These are phyloP conservation scores for Thecocarcelia acutangulata DNA, from an alignment of 2,888 invertebrate genomes.

Conservation along the genomic window DNA sequence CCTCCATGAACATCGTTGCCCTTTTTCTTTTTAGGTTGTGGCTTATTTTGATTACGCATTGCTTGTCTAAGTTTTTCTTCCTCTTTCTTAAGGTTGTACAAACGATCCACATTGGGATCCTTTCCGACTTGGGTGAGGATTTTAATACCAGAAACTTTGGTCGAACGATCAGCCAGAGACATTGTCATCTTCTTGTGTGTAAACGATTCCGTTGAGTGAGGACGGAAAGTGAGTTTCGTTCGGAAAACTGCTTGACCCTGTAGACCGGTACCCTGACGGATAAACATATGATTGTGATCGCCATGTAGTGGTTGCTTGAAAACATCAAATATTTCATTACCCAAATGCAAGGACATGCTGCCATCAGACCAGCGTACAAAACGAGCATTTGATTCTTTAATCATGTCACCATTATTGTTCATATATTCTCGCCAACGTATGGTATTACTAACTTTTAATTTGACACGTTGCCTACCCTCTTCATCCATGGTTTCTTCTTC, in stretches of 20 bases:
- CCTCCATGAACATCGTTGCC: conserved; percentile 80
- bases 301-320: conserved; percentile 96
- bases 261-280: conserved; percentile 94
- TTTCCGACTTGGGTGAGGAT: conserved; percentile 90
- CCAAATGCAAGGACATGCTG: conserved; percentile 97
- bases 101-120: conserved; percentile 96
- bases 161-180: conserved; percentile 96
- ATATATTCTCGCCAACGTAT: conserved; percentile 95
- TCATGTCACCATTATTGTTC: conserved; percentile 90
- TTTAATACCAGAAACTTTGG: conserved; percentile 96
- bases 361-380: conserved; percentile 99
- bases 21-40: conserved; percentile 82
- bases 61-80: conserved; percentile 96
- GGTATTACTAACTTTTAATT: conserved; percentile 98
- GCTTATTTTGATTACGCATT: conserved; percentile 84
- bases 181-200: conserved; percentile 99
- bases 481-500: conserved; percentile 99
- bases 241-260: conserved; percentile 98
- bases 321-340: conserved; percentile 98
- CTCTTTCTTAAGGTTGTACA: conserved; percentile 97
- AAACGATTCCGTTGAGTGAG: conserved; percentile 99
- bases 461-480: conserved; percentile 93
- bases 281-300: conserved; percentile 98
- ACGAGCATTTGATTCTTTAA: conserved; percentile 96
- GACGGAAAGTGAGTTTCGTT: conserved; percentile 97